Conservation (phyloP, 2,797 vertebrate species). For the Selene dorsalis region DNA sequence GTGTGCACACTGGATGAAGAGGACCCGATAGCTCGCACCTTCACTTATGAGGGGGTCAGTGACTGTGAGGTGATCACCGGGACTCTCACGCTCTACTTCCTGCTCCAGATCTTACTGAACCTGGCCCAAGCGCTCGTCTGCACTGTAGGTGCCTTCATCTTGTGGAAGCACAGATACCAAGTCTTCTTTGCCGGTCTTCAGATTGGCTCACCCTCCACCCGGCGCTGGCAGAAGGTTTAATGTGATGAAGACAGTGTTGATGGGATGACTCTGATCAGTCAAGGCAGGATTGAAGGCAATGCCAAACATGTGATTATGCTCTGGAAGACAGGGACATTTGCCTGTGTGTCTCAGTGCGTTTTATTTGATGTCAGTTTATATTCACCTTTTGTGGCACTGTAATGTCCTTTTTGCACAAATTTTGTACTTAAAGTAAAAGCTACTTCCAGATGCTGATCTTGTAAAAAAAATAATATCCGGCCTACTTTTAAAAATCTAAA, state of each 20-base stretch:
- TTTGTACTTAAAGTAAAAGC: conserved; percentile 60
- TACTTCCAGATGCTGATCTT: conserved; percentile 37
- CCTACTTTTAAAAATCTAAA: conserved; percentile 19
- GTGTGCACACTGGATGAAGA: conserved; percentile 85
- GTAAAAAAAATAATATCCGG: conserved; percentile 13
- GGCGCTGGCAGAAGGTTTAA: conserved; percentile 84
- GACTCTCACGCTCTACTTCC: conserved; percentile 87
- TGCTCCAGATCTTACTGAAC: conserved; percentile 93
- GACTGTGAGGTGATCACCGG: conserved; percentile 87
- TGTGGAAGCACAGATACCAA: conserved; percentile 98
- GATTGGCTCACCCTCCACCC: conserved; percentile 70
- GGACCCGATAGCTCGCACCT: conserved; percentile 91
- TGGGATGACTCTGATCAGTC: conserved; percentile 21
- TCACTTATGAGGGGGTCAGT: conserved; percentile 84
- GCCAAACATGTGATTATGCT: conserved; percentile 2
- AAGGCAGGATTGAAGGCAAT: conserved; percentile 5
- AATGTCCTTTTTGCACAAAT: conserved; percentile 68
- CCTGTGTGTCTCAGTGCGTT: conserved; percentile 43
- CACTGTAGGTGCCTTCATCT: conserved; percentile 88
- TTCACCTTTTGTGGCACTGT: conserved; percentile 46
- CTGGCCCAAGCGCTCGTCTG: conserved; percentile 88
- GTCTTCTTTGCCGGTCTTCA: conserved; percentile 92
- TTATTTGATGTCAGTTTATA: conserved; percentile 45
- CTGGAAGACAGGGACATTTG: conserved; percentile 25
- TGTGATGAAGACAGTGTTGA: conserved; percentile 18